phyloP scores from a whole-genome alignment of 2,797 vertebrate genomes.

The Hypotaenidia philippensis region DNA sequence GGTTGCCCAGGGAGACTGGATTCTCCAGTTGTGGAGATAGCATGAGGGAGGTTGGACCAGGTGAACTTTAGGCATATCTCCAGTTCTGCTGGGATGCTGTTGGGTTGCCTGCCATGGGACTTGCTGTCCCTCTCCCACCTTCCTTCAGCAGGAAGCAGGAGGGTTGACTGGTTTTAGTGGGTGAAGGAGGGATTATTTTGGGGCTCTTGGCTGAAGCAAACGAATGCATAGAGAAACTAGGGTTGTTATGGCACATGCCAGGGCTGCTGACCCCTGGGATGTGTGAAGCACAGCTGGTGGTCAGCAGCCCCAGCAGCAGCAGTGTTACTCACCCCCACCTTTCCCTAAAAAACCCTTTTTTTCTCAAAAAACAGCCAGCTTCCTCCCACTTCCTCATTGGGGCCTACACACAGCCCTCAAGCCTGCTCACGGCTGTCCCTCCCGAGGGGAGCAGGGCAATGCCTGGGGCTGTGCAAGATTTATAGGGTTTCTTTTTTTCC shows the following conservation, averaged over 20 bases:
- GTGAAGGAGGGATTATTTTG: neutral
- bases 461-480: neutral
- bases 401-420: accelerated
- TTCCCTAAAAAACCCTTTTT: neutral
- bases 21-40: neutral
- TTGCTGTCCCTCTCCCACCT: neutral
- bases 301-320: accelerated
- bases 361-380: accelerated
- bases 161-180: neutral
- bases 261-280: accelerated
- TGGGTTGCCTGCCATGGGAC: neutral
- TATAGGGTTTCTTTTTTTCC: too few species aligned
- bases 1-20: neutral
- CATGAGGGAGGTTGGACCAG: neutral
- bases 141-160: neutral
- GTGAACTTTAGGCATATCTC: neutral
- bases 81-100: accelerated
- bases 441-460: neutral
- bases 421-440: neutral
- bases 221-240: neutral
- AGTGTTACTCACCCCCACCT: accelerated
- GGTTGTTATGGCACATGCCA: accelerated
- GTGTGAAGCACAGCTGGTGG: accelerated
- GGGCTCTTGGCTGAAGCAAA: neutral
- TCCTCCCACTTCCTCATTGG: accelerated